Base-by-base conservation (phyloP, 1,140 invertebrate species). In the Drosophila fuyamai region DNA sequence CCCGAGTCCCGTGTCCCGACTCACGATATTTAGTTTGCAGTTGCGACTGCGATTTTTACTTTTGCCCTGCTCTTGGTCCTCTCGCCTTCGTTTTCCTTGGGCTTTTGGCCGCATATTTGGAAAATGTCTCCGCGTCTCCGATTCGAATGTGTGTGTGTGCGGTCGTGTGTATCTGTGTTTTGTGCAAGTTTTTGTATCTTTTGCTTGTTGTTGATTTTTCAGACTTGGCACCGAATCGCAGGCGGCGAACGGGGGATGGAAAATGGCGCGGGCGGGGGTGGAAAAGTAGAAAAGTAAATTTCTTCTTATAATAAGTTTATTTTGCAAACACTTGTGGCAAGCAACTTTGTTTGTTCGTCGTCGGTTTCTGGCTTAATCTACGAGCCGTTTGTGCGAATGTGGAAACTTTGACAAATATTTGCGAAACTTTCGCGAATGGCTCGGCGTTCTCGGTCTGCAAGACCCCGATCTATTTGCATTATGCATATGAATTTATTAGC, bases 301-400 rank as follows among this genome's bases (percentile, higher is more conserved):
- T 86, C 86, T 90, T 86, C 86, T 90, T 83, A 86, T 90, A 90
- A 90, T 82, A 90, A 90, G 86, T 90, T 90, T 91, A 90, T 90
- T 90, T 90, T 86, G 88, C 86, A 91, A 91, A 90, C 86, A 90
- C 86, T 91, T 91, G 86, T 90, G 86, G 86, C 86, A 86, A 90
- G 81, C 80, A 89, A 89, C 85, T 89, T 89, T 90, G 84, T 89
- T 89, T 89, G 85, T 79, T 84, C 81, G 85, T 83, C 67, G 50
- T 82, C 81, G 81, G 71, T 74, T 77, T 83, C 68, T 68, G 79
- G 79, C 70, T 88, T 90, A 89, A 89, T 89, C 84, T 89, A 84
- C 70, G 85, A 89, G 84, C 85, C 81, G 85, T 81, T 89, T 89
- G 85, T 89, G 85, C 81, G 85, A 89, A 89, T 89, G 84, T 89